Evolutionary conservation across 2,888 invertebrate genomes (phyloP).

Genomic region (Arctia plantaginis): DNA sequence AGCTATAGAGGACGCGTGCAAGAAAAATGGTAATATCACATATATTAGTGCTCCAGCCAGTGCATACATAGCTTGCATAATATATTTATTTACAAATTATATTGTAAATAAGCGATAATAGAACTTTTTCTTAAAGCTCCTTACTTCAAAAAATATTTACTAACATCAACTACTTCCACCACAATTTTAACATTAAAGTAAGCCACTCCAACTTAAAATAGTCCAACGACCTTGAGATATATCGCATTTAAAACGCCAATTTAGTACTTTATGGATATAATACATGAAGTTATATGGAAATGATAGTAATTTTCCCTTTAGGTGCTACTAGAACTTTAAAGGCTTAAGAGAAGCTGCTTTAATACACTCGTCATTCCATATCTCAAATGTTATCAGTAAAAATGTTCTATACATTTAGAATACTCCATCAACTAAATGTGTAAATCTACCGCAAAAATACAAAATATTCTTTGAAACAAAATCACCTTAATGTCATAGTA

Average conservation of each 20-base stretch:
- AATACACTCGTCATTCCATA: no score
- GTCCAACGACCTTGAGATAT: no score
- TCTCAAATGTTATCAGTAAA: background rate
- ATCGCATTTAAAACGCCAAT: no score
- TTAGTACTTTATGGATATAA: no score
- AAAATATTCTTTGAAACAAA: conserved; percentile 10
- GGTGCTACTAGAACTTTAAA: no score
- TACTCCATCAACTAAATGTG: background rate
- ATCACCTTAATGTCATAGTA: conserved; percentile 13
- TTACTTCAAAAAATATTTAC: background rate
- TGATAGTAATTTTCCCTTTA: no score
- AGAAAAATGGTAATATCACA: background rate
- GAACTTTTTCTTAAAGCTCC: background rate
- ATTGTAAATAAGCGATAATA: background rate
- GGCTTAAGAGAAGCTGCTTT: no score
- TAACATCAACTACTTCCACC: no score
- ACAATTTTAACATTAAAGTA: no score
- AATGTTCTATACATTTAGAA: background rate
- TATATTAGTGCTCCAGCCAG: no score
- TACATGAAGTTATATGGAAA: no score
- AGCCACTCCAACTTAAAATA: no score
- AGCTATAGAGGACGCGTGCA: background rate
- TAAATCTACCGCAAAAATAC: background rate
- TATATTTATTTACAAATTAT: background rate
- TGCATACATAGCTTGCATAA: background rate